Evolutionary conservation across 2,113 vertebrate species (phyloP).

Genomic region (Antennarius striatus): DNA sequence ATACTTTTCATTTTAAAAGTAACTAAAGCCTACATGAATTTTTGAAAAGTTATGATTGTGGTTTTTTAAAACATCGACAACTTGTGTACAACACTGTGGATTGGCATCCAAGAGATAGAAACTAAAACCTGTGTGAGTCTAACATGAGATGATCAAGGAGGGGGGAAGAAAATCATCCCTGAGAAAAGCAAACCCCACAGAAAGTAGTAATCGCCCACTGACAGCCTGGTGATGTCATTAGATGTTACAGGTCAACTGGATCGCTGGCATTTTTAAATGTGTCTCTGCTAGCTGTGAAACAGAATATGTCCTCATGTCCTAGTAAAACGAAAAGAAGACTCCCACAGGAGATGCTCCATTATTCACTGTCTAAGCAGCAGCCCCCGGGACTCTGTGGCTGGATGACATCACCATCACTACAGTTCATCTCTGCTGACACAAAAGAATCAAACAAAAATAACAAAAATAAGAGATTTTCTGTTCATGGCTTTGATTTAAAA

Average conservation of each 20-base stretch:
- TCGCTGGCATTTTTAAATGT: not conserved
- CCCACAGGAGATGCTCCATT: slow-evolving; percentile 52
- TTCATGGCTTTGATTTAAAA: too few relatives aligned
- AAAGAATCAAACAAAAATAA: not conserved
- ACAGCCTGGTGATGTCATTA: not conserved
- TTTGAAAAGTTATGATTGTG: not conserved
- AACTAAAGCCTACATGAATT: too few relatives aligned
- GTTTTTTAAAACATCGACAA: too few relatives aligned
- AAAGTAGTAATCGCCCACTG: not conserved
- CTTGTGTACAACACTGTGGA: too few relatives aligned
- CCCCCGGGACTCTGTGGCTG: slow-evolving; percentile 28
- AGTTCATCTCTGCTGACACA: not conserved
- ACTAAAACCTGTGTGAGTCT: too few relatives aligned
- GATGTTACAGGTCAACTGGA: slow-evolving; percentile 18
- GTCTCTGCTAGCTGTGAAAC: slow-evolving; percentile 19
- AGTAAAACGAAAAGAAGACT: slow-evolving; percentile 29
- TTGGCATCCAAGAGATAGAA: not conserved
- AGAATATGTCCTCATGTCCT: slow-evolving; percentile 13
- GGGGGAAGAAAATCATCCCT: too few relatives aligned
- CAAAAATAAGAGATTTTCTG: not conserved
- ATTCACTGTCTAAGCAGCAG: slow-evolving; percentile 43
- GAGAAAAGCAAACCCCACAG: too few relatives aligned
- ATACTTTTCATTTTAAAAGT: slow-evolving; percentile 5
- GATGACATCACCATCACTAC: slow-evolving; percentile 39
- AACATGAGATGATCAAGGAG: too few relatives aligned